phyloP scores from a whole-genome alignment of 2,113 vertebrate genomes.

The Plestiodon gilberti region DNA sequence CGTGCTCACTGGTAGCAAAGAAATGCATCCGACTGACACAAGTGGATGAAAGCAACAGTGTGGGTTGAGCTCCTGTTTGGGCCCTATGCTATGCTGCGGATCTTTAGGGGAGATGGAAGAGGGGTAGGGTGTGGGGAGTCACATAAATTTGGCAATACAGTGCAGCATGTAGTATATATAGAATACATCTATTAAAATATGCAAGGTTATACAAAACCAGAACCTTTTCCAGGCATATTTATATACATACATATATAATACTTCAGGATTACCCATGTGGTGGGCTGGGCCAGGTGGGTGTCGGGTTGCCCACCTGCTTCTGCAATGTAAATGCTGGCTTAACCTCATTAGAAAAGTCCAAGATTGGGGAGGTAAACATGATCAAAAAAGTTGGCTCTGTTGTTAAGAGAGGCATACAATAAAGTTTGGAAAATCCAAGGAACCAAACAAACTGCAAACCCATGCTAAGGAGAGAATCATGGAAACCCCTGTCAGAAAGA shows the following conservation, averaged over 20 bases:
- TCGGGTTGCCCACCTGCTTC: not conserved
- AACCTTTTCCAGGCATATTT: constrained; percentile 4
- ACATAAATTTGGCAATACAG: constrained; percentile 28
- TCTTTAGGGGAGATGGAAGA: not conserved
- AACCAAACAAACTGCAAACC: not conserved
- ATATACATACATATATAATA: constrained; percentile 19
- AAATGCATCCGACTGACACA: not conserved
- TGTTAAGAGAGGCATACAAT: too few relatives aligned
- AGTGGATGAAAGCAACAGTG: not conserved
- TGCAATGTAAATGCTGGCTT: not conserved
- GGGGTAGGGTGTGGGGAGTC: not conserved
- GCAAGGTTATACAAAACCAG: constrained; percentile 19
- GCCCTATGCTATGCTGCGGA: not conserved
- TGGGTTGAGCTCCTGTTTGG: not conserved
- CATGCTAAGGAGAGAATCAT: not conserved
- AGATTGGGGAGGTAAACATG: not conserved
- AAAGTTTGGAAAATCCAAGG: not conserved
- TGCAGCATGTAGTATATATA: constrained; percentile 8
- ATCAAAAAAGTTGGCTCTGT: not conserved
- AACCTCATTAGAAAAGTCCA: not conserved
- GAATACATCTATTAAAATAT: constrained; percentile 34
- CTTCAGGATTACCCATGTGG: constrained; percentile 6
- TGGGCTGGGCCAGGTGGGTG: not conserved
- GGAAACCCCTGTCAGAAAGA: not conserved
- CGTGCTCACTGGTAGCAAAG: not conserved